A percentile compares a stretch with the other conserved stretches of the same genome.
These are phyloP conservation scores for Homarus americanus DNA, from an alignment of 1,140 invertebrate species.

Conservation along the genomic window DNA sequence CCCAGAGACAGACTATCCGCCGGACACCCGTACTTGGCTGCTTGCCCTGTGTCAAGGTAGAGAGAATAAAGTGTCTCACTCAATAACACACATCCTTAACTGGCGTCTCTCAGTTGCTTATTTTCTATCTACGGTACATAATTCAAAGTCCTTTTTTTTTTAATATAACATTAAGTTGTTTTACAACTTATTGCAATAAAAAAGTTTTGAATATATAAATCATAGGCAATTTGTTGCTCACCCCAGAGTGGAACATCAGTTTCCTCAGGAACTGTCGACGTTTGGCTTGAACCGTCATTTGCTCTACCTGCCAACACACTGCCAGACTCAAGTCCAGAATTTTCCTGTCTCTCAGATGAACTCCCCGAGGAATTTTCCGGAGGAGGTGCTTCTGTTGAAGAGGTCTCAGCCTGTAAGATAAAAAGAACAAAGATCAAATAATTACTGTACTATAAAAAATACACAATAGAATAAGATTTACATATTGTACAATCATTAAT, in stretches of 20 bases:
- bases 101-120: too few species aligned
- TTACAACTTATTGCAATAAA: too few species aligned
- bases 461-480: too few species aligned
- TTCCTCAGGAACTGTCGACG: neutral
- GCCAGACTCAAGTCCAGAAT: neutral
- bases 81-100: neutral
- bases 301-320: neutral
- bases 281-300: neutral
- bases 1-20: slow-evolving; percentile 77
- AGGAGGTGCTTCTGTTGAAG: neutral
- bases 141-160: too few species aligned
- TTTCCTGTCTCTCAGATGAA: neutral
- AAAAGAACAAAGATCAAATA: neutral
- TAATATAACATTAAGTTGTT: too few species aligned
- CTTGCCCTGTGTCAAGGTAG: slow-evolving; percentile 30
- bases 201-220: too few species aligned
- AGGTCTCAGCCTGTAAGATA: neutral
- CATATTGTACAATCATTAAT: too few species aligned
- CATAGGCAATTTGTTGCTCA: too few species aligned
- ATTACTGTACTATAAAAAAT: too few species aligned
- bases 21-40: slow-evolving; percentile 74
- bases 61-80: neutral
- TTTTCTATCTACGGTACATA: too few species aligned
- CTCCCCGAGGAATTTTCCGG: neutral
- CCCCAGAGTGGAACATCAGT: neutral